phyloP scores from a whole-genome alignment of 2,888 invertebrate genomes.

The Drosophila paramelanica region DNA sequence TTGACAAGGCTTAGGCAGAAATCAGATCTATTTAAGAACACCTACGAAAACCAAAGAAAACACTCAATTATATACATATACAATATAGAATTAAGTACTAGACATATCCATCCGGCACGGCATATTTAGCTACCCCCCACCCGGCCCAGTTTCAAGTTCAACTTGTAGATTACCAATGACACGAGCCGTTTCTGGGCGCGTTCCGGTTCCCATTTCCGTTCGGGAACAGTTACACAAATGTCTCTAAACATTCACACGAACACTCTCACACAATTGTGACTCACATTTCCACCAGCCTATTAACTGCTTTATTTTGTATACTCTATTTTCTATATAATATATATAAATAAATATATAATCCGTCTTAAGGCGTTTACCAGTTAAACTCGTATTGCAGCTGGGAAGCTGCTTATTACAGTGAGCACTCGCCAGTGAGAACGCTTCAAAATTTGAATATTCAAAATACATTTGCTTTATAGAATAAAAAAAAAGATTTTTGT shows the following conservation, averaged over 20 bases:
- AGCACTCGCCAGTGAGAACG: conserved; percentile 1
- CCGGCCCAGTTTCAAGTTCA: neutral
- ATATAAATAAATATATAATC: conserved; percentile 3
- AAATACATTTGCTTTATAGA: too few species aligned
- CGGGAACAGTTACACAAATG: neutral
- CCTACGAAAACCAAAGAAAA: too few species aligned
- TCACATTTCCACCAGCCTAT: conserved; percentile 38
- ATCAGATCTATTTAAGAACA: conserved; percentile 3
- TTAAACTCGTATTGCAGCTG: conserved; percentile 3
- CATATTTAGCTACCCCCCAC: too few species aligned
- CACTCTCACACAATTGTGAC: conserved; percentile 37
- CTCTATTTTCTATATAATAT: conserved; percentile 6
- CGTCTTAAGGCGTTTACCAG: conserved; percentile 7
- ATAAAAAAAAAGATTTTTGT: too few species aligned
- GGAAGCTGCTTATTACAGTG: conserved; percentile 12
- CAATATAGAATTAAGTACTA: conserved; percentile 1
- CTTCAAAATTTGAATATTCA: too few species aligned
- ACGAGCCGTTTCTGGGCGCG: neutral
- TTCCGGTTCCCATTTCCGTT: too few species aligned
- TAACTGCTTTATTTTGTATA: conserved; percentile 45
- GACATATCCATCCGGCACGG: neutral
- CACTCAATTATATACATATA: neutral
- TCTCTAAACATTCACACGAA: conserved; percentile 17
- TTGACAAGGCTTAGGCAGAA: neutral
- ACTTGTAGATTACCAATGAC: neutral